Percentiles rank a stretch among this genome's conserved stretches.
Evolutionary conservation across 2,888 invertebrate genomes (phyloP).

Genomic region (Exocentrus adspersus): DNA sequence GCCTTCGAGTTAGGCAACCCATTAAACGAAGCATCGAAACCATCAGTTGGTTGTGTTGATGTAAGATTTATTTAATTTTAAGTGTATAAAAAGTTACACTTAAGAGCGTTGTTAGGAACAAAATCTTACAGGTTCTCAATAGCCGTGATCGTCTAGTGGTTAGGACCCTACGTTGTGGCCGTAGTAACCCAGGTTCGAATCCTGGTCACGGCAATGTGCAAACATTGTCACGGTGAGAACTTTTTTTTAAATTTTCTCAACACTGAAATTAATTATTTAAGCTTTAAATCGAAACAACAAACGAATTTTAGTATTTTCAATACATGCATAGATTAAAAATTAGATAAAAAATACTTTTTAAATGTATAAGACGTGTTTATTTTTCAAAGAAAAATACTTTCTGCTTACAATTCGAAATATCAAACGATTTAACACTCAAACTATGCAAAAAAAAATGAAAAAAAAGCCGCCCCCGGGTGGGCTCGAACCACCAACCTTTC

Average conservation of each 20-base stretch:
- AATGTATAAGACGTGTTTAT: too few relatives aligned
- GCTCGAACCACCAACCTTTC: constrained; percentile 98
- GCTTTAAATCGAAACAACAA: not conserved
- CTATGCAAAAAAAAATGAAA: not conserved
- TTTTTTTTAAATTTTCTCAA: constrained; percentile 44
- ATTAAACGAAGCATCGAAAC: not conserved
- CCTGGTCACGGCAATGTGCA: constrained; percentile 66
- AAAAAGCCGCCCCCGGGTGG: constrained; percentile 87
- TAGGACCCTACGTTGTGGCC: constrained; percentile 70
- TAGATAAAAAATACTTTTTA: too few relatives aligned
- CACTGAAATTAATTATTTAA: too few relatives aligned
- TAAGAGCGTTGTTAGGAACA: not conserved
- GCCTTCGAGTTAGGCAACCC: not conserved
- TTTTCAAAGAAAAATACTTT: too few relatives aligned
- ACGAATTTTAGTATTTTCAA: too few relatives aligned
- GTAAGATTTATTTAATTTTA: not conserved
- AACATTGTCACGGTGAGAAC: constrained; percentile 51
- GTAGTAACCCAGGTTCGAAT: constrained; percentile 72
- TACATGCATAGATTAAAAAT: too few relatives aligned
- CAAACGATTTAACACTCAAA: too few relatives aligned
- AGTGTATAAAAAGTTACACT: not conserved
- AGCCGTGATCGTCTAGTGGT: constrained; percentile 62
- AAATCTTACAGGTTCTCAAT: constrained; percentile 19
- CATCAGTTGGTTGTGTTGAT: too few relatives aligned
- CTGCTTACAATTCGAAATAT: too few relatives aligned